A percentile compares a stretch with the other conserved stretches of the same genome.
Conservation (phyloP, 2,797 vertebrate genomes). For the Xiphophorus birchmanni region DNA sequence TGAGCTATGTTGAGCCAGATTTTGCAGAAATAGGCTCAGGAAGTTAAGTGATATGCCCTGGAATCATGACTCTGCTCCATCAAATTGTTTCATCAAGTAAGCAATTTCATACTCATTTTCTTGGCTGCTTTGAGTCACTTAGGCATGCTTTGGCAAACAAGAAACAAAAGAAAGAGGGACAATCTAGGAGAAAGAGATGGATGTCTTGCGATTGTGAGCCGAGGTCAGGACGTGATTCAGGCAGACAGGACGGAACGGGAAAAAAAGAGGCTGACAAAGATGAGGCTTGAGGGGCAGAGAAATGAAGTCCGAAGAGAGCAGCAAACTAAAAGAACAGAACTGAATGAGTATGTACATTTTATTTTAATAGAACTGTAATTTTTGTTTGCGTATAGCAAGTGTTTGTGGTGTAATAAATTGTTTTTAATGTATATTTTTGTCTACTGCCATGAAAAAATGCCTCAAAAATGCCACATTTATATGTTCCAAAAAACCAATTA, state of each 20-base stretch:
- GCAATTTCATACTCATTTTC: constrained; percentile 9
- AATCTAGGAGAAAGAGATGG: constrained; percentile 6
- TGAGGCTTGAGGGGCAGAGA: constrained; percentile 25
- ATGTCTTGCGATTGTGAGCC: constrained; percentile 7
- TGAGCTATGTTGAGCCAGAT: constrained; percentile 36
- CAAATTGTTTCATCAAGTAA: constrained; percentile 16
- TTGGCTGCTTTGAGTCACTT: constrained; percentile 4
- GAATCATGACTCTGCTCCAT: constrained; percentile 6
- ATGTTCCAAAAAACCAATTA: not conserved
- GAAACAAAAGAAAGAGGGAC: not conserved
- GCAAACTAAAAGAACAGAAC: not conserved
- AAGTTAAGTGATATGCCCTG: constrained; percentile 46
- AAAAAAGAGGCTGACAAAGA: constrained; percentile 28
- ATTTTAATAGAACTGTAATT: not conserved
- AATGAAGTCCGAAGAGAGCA: constrained; percentile 9
- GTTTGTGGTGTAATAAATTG: not conserved
- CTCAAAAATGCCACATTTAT: not conserved
- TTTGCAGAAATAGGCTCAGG: constrained; percentile 31
- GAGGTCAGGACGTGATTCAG: constrained; percentile 23
- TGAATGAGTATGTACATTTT: constrained; percentile 3
- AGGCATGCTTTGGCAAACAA: constrained; percentile 10
- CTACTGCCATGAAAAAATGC: not conserved
- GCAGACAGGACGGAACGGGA: constrained; percentile 16
- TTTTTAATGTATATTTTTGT: not conserved
- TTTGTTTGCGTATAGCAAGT: not conserved